Conservation (phyloP, 2,888 invertebrate genomes). For the Cremastinae sp. region DNA sequence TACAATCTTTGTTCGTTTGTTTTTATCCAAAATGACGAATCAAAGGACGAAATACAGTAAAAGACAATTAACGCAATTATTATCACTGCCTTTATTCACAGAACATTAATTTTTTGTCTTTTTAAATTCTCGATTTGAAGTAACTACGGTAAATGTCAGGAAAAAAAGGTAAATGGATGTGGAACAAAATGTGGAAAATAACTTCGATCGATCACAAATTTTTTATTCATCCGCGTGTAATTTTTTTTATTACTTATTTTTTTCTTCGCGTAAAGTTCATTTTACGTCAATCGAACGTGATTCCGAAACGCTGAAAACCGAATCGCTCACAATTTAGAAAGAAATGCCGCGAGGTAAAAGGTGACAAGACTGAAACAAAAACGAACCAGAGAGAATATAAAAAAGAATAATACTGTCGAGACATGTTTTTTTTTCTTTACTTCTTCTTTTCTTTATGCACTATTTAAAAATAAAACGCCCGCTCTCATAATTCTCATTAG, state of each 20-base stretch:
- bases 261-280: background rate
- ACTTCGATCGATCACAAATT: background rate
- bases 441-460: slow-evolving; percentile 19
- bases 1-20: slow-evolving; percentile 28
- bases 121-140: slow-evolving; percentile 26
- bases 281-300: slow-evolving; percentile 10
- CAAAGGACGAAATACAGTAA: slow-evolving; percentile 34
- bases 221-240: slow-evolving; percentile 1
- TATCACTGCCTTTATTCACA: slow-evolving; percentile 57
- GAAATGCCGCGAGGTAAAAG: slow-evolving; percentile 56
- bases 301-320: slow-evolving; percentile 39
- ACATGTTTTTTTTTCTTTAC: slow-evolving; percentile 29
- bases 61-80: slow-evolving; percentile 37
- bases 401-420: slow-evolving; percentile 26
- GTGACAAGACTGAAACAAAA: slow-evolving; percentile 69
- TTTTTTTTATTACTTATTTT: background rate
- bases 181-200: slow-evolving; percentile 34
- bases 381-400: slow-evolving; percentile 30
- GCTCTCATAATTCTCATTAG: slow-evolving; percentile 43
- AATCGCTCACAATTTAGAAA: slow-evolving; percentile 51
- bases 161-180: slow-evolving; percentile 18
- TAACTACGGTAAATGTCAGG: background rate
- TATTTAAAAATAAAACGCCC: slow-evolving; percentile 17
- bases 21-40: slow-evolving; percentile 19
- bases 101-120: slow-evolving; percentile 51